Base-by-base conservation (phyloP, 2,888 invertebrate genomes). In the Geophilus truncorum region DNA sequence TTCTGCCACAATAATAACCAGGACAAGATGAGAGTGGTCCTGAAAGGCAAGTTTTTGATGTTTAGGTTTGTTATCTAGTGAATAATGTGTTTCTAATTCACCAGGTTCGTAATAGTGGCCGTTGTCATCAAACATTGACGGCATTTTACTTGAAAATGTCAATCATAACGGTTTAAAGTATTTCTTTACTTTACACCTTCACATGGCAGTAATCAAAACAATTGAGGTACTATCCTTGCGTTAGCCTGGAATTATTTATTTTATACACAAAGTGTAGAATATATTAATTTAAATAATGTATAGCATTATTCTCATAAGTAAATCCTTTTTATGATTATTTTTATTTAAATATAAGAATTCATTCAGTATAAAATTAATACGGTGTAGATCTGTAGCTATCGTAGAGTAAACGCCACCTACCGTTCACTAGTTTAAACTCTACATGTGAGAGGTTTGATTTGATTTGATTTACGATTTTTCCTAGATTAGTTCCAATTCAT, bases 1-100 rank as follows among this genome's bases (percentile, higher is more conserved):
- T 90, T 79, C 94, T 90, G 1, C 95, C 96, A 87, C 96, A 96
- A 85, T 95, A 96, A 80, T 92, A 87, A 0, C 96, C 96, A 15
- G 95, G 94, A 86, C 95, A 96, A 12, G 81, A 51, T 51, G 51
- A n/a, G 18, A 51, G 51, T 4, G 51, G 51, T 6, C 51, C 51
- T 51, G 5, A 18, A 40, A 51, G 6, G n/a, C 1, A 18, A 18
- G 7, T 51, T 51, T 21, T 3, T 15, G n/a, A 51, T 51, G 4
- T 18, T 18, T 18, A n/a, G 9, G 6, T 18, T 18, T 18, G 9
- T 0, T 1, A 51, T n/a, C n/a, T n/a, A 18, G n/a, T 51, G 18
- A 51, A 9, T 51, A 6, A 18, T n/a, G 18, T 18, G 1, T 51
- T 5, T 51, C 4, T 32, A 6, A 51, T 0, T n/a, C 18, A 18